A percentile compares a stretch with the other conserved stretches of the same genome.
phyloP scores from a whole-genome alignment of 2,797 vertebrate genomes.

The Pitangus sulphuratus region DNA sequence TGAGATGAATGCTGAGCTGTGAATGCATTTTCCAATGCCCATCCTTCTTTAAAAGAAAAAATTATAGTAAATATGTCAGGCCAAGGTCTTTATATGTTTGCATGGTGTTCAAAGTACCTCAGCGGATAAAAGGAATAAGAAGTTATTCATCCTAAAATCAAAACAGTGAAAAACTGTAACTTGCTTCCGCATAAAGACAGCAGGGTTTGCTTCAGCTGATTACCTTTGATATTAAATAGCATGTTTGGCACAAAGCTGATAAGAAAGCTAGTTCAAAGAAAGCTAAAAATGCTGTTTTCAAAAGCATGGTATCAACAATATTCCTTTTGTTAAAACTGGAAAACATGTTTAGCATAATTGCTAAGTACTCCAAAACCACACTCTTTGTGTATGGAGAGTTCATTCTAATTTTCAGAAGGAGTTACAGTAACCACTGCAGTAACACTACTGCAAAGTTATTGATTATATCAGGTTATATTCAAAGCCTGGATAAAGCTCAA shows the following conservation, averaged over 20 bases:
- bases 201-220: conserved; percentile 26
- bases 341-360: conserved; percentile 36
- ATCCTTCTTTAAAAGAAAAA: background rate
- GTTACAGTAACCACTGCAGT: background rate
- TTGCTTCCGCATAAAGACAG: conserved; percentile 4
- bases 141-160: conserved; percentile 43
- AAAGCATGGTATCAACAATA: conserved; percentile 27
- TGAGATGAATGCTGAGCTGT: background rate
- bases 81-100: conserved; percentile 5
- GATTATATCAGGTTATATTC: background rate
- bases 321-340: conserved; percentile 56
- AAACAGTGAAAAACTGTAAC: conserved; percentile 13
- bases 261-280: conserved; percentile 54
- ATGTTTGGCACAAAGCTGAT: conserved; percentile 33
- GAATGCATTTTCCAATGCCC: background rate
- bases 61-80: background rate
- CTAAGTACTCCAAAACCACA: conserved; percentile 1
- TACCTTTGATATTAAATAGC: conserved; percentile 60
- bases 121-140: conserved; percentile 39
- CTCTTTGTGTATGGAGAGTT: background rate
- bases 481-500: background rate
- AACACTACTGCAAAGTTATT: background rate
- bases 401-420: conserved; percentile 4
- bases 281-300: conserved; percentile 23
- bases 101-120: conserved; percentile 27